These are phyloP conservation scores for Carassius gibelio DNA, from an alignment of 2,113 vertebrate genomes.

Conservation along the genomic window DNA sequence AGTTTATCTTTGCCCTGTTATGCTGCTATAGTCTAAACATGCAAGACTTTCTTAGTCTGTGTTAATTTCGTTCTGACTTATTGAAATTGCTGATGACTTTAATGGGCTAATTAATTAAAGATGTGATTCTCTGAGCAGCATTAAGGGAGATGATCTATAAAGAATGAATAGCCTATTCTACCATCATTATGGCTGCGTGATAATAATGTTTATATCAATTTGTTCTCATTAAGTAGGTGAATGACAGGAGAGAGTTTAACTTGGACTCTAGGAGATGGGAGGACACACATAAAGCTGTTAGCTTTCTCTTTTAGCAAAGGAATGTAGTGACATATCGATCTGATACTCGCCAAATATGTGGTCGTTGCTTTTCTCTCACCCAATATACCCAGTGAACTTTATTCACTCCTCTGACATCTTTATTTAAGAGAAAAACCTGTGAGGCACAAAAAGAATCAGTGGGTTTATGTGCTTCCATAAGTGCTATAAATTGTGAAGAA, in stretches of 20 bases:
- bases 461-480: neutral
- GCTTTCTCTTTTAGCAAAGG: neutral
- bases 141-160: conserved; percentile 8
- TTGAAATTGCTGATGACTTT: conserved; percentile 1
- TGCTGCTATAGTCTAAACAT: neutral
- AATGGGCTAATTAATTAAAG: conserved; percentile 27
- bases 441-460: neutral
- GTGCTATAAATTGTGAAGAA: neutral
- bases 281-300: neutral
- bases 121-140: conserved; percentile 18
- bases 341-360: neutral
- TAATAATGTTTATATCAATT: conserved; percentile 7
- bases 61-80: neutral
- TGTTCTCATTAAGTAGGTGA: neutral
- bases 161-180: neutral
- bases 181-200: conserved; percentile 7
- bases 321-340: neutral
- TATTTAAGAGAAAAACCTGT: conserved; percentile 11
- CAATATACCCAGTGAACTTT: conserved; percentile 7
- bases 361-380: neutral
- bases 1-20: neutral
- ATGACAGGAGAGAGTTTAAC: neutral
- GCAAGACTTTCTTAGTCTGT: neutral
- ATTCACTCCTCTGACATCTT: conserved; percentile 2
- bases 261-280: neutral